Evolutionary conservation across 2,888 invertebrate species (phyloP), one percentile per base, ranked within the genome.

Genomic region (Flabesymbios commensalis): DNA sequence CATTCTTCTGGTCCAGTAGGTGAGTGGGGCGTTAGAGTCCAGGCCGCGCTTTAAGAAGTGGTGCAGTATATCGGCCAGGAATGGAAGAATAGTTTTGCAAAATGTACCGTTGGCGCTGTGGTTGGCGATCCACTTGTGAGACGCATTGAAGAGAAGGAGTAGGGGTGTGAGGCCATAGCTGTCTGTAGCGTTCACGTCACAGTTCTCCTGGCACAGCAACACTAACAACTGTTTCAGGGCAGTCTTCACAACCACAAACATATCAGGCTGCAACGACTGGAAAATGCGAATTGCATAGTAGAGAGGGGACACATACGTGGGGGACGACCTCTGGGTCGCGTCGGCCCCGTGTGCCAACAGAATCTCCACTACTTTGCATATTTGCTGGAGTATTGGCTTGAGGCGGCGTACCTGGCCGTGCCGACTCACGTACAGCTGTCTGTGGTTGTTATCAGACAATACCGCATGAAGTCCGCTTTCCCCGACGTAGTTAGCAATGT

Each of bases 381-480:
- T 70, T 57, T 68, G 65, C 43, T 63, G 63, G 22, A 70, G 68
- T 26, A 67, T 61, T n/a, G 68, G 63, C 39, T 69, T 68, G 24
- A 70, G 63, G 17, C 68, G 47, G 3, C 68, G 52, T 19, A 70
- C 68, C 45, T 67, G 67, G 0, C 70, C 70, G 33, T 70, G 70
- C 24, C 66, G 56, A 31, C 58, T 61, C 49, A 70, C 70, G 54
- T 70, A 70, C 26, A 70, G 60, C 45, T 61, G 64, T 0, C 70
- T 42, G n/a, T 59, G 54, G 14, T 57, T 36, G 58, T 62, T 65
- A 53, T 70, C 70, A 1, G 61, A 51, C 10, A 70, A 59, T 28
- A 64, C 64, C 10, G 63, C 65, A 48, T 89, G 89, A 57, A 90
- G 81, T 51, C 90, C 88, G 77, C 89, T 90, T 87, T 90, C 89